Base-by-base conservation (phyloP, 2,888 invertebrate genomes). In the Acanthoscelides obtectus region DNA sequence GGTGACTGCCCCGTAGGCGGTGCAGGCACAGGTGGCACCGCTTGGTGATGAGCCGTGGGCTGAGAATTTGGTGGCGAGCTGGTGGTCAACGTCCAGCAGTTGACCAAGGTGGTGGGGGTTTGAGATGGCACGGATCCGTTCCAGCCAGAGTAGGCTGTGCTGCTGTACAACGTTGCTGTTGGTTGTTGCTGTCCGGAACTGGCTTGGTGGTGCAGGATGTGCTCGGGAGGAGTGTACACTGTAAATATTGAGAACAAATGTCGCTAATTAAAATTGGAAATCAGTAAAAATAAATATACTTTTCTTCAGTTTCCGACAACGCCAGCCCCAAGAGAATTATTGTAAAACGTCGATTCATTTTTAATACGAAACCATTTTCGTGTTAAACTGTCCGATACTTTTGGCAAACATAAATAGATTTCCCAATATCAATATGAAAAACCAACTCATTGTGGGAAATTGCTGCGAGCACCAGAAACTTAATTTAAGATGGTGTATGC, bases 141-240 rank as follows among this genome's bases (percentile, higher is more conserved):
- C 86, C 86, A 86, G 70, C 82, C 83, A 3, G 84, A 78, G 79
- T 85, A 86, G 0, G 84, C 81, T 1, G 82, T 74, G 22, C 80
- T 79, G 74, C 82, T 83, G 74, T 79, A 77, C 19, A 83, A 73
- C 12, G 66, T 6, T 1, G 45, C 45, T 45, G 5, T 12, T 8
- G 83, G 77, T 76, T 84, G 85, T 75, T 86, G 85, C 73, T 86
- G 84, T 1, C 45, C 45, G 5, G 45, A 45, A 12, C 45, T 12
- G 45, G 45, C 45, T 45, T 45, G 45, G 45, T 45, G 45, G 45
- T 45, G 45, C 17, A 45, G 12, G 19, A 85, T 79, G 76, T 86
- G 86, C 19, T 86, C 86, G 21, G 86, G 85, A 2, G 86, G 85
- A 72, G 83, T 85, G 76, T 86, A 86, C 12, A 84, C 86, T 86